Percentiles rank a stretch among this genome's conserved stretches.
phyloP scores from a whole-genome alignment of 2,888 invertebrate species.

The Pemphredon lugubris region DNA sequence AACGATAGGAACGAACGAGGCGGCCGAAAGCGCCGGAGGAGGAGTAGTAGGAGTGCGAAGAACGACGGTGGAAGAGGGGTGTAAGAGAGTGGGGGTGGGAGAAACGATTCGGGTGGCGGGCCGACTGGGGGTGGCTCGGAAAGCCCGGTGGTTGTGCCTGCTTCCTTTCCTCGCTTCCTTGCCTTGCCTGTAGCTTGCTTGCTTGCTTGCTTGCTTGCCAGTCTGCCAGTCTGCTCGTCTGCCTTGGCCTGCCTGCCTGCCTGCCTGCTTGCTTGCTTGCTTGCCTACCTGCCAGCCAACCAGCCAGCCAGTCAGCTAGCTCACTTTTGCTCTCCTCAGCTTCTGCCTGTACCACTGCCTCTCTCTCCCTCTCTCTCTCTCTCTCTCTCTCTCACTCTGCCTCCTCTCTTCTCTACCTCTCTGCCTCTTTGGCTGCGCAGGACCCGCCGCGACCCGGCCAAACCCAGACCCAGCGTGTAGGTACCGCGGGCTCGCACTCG shows the following conservation, averaged over 20 bases:
- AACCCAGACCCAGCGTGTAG: constrained; percentile 72
- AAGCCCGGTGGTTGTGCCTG: constrained; percentile 54
- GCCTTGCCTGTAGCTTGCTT: constrained; percentile 30
- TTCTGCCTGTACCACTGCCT: constrained; percentile 11
- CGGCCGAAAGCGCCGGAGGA: constrained; percentile 54
- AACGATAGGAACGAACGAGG: constrained; percentile 51
- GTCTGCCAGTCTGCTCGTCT: neutral
- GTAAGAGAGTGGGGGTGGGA: constrained; percentile 24
- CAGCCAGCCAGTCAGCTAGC: neutral
- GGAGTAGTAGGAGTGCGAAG: constrained; percentile 48
- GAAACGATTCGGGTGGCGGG: constrained; percentile 38
- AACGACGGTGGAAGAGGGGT: constrained; percentile 39
- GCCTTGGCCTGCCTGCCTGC: neutral
- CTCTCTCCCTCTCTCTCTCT: constrained; percentile 23
- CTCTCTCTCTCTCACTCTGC: constrained; percentile 18
- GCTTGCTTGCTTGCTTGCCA: neutral
- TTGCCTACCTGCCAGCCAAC: neutral
- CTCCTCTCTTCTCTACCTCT: constrained; percentile 34
- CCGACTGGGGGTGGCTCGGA: constrained; percentile 47
- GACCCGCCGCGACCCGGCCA: constrained; percentile 73
- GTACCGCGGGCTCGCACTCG: constrained; percentile 69
- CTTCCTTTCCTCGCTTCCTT: constrained; percentile 35
- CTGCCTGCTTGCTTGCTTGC: neutral
- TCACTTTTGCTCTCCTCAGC: constrained; percentile 7
- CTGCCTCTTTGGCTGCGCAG: constrained; percentile 63